Evolutionary conservation across 2,888 invertebrate genomes (phyloP).

Genomic region (Euclidia mi): DNA sequence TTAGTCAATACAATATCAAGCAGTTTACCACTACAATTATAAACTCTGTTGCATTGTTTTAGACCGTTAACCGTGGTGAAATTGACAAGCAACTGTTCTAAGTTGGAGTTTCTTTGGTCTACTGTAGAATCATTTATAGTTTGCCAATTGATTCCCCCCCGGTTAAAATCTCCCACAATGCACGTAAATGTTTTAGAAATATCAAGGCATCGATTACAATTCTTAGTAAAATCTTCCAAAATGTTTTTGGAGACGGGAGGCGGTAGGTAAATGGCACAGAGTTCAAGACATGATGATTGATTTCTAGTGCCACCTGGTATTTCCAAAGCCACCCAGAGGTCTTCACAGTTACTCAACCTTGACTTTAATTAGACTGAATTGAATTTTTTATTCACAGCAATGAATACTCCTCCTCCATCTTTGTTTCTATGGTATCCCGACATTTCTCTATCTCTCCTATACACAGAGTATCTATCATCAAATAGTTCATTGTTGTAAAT

Average conservation of each 20-base stretch:
- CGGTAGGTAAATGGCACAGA: background rate
- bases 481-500: no score
- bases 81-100: no score
- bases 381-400: no score
- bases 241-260: background rate
- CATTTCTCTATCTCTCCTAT: no score
- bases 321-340: background rate
- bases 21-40: no score
- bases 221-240: background rate
- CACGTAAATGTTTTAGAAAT: background rate
- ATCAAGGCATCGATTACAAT: background rate
- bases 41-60: slow-evolving; percentile 12
- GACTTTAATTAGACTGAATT: slow-evolving; percentile 13
- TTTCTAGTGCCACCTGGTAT: background rate
- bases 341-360: background rate
- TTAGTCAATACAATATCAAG: no score
- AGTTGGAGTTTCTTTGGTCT: no score
- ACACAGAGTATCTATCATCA: no score
- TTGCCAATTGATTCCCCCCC: background rate
- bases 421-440: no score
- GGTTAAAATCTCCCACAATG: background rate
- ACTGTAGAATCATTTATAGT: background rate
- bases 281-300: background rate
- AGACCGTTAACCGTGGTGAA: no score
- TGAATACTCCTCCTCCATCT: no score